Conservation (phyloP, 1,140 invertebrate genomes). For the Patella vulgata region DNA sequence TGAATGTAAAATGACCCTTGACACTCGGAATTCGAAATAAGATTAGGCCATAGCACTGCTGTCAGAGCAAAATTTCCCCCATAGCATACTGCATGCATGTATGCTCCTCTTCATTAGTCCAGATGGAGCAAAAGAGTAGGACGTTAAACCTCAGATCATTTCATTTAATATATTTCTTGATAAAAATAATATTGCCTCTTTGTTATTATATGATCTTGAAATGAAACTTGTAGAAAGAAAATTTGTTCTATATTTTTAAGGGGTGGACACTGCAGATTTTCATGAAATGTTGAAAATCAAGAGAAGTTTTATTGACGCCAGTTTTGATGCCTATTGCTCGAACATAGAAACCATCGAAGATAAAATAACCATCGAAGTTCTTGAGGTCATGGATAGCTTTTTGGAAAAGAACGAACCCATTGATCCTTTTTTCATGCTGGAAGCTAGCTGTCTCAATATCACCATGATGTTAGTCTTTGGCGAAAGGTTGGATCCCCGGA, state of each 20-base stretch:
- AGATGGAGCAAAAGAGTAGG: no score
- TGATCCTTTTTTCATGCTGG: conserved; percentile 37
- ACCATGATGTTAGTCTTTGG: conserved; percentile 49
- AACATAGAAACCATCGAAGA: conserved; percentile 34
- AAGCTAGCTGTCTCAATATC: conserved; percentile 46
- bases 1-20: no score
- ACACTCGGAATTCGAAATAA: no score
- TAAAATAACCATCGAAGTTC: conserved; percentile 35
- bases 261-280: conserved; percentile 44
- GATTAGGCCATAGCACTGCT: no score
- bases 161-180: background rate
- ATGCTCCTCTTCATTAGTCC: no score
- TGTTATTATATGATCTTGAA: background rate
- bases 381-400: conserved; percentile 37
- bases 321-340: conserved; percentile 39
- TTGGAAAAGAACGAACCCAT: conserved; percentile 31
- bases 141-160: no score
- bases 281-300: conserved; percentile 40
- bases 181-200: background rate
- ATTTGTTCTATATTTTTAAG: conserved; percentile 41
- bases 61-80: no score
- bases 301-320: conserved; percentile 38
- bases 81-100: no score
- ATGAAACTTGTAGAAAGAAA: no score
- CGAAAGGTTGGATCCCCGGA: conserved; percentile 39